phyloP scores from a whole-genome alignment of 2,797 vertebrate genomes.

The Sebastes steindachneri region DNA sequence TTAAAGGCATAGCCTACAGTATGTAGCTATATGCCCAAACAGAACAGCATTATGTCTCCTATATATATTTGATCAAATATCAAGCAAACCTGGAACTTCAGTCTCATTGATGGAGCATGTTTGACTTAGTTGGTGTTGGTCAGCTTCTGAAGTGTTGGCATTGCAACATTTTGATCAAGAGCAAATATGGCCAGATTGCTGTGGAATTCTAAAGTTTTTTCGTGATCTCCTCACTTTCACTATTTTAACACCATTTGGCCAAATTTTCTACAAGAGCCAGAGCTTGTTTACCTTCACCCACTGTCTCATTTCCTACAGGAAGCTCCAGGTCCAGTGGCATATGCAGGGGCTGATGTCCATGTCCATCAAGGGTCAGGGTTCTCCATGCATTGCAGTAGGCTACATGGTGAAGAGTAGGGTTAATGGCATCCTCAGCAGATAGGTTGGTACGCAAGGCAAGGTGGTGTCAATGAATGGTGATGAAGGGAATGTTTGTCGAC shows the following conservation, averaged over 20 bases:
- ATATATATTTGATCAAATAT: not conserved
- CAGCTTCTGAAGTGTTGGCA: not conserved
- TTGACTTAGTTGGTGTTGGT: not conserved
- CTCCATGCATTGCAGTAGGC: not conserved
- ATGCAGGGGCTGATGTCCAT: too few relatives aligned
- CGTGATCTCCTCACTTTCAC: accelerated
- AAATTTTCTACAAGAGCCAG: too few relatives aligned
- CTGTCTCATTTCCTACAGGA: too few relatives aligned
- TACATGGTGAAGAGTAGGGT: not conserved
- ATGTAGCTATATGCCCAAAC: constrained; percentile 1
- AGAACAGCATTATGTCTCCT: constrained; percentile 56
- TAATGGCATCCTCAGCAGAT: not conserved
- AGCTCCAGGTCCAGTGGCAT: too few relatives aligned
- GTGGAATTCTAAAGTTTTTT: too few relatives aligned
- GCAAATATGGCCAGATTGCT: not conserved
- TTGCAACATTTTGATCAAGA: not conserved
- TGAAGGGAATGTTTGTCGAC: too few relatives aligned
- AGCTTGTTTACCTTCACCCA: too few relatives aligned
- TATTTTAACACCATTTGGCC: too few relatives aligned
- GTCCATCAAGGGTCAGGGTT: not conserved
- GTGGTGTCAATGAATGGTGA: too few relatives aligned
- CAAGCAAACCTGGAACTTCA: not conserved
- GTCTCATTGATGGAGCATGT: not conserved
- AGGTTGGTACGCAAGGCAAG: not conserved
- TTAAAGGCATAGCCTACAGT: constrained; percentile 36